Evolutionary conservation across 2,113 vertebrate genomes (phyloP).

Genomic region (Orthochromis malagaraziensis): DNA sequence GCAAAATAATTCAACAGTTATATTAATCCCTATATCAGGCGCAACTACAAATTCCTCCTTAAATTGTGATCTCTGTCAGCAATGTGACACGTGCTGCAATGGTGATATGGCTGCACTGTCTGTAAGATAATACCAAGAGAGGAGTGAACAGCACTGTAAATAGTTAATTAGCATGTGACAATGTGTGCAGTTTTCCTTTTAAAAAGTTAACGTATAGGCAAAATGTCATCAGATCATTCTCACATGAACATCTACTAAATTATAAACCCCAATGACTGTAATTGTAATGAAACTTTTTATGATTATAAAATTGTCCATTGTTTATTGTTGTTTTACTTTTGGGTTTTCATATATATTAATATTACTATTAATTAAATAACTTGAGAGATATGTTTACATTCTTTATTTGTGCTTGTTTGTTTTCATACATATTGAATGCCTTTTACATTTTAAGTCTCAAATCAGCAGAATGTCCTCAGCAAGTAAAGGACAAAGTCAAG

Average conservation of each 20-base stretch:
- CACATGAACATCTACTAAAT: not conserved
- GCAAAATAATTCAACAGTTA: not conserved
- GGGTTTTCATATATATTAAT: not conserved
- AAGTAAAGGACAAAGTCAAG: not conserved
- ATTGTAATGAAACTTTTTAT: not conserved
- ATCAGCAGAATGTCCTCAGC: conserved; percentile 31
- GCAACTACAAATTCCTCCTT: not conserved
- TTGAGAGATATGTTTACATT: not conserved
- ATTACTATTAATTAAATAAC: not conserved
- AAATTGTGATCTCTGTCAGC: conserved; percentile 38
- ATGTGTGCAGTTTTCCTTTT: conserved; percentile 27
- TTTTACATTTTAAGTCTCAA: conserved; percentile 27
- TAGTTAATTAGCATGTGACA: conserved; percentile 61
- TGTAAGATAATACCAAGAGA: conserved; percentile 59
- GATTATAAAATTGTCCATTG: not conserved
- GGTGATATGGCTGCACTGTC: conserved; percentile 44
- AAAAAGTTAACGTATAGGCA: conserved; percentile 12
- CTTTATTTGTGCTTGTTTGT: not conserved
- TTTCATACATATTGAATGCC: not conserved
- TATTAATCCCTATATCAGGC: not conserved
- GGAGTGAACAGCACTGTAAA: conserved; percentile 53
- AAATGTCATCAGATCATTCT: not conserved
- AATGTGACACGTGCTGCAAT: conserved; percentile 52
- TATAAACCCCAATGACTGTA: not conserved
- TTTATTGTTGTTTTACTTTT: not conserved